A percentile compares a stretch with the other conserved stretches of the same genome.
Evolutionary conservation across 2,888 invertebrate genomes (phyloP).

Genomic region (Leptogaster cylindrica): DNA sequence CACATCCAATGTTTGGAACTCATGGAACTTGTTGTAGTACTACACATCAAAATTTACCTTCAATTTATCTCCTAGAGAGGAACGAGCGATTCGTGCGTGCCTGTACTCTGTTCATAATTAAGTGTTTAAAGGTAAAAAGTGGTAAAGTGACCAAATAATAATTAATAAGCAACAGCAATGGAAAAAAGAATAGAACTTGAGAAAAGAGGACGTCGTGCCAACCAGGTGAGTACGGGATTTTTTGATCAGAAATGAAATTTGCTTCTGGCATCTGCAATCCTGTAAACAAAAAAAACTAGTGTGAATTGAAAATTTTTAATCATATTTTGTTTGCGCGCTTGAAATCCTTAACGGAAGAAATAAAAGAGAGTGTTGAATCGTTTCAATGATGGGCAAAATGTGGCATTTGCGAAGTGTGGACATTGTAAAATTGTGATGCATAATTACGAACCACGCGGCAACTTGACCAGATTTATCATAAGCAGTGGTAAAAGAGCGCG

Average conservation of each 20-base stretch:
- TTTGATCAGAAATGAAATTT: slow-evolving; percentile 4
- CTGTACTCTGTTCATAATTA: slow-evolving; percentile 37
- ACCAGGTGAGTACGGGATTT: slow-evolving; percentile 74
- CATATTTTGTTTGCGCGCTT: not conserved
- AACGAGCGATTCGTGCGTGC: slow-evolving; percentile 38
- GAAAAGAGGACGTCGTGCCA: slow-evolving; percentile 87
- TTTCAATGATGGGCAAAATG: not conserved
- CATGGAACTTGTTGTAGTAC: too few species aligned
- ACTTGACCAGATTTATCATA: not conserved
- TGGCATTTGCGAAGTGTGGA: slow-evolving; percentile 1
- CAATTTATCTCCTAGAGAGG: too few species aligned
- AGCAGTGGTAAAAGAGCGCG: slow-evolving; percentile 34
- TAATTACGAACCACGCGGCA: slow-evolving; percentile 39
- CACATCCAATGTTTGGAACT: too few species aligned
- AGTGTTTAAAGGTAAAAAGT: slow-evolving; percentile 39
- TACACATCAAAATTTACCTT: too few species aligned
- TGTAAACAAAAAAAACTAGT: slow-evolving; percentile 38
- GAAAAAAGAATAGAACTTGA: slow-evolving; percentile 96
- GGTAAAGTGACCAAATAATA: slow-evolving; percentile 38
- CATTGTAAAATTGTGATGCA: not conserved
- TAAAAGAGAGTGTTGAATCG: not conserved
- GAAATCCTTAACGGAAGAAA: slow-evolving; percentile 25
- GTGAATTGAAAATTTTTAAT: slow-evolving; percentile 19
- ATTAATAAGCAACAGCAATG: slow-evolving; percentile 65
- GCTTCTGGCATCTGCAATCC: slow-evolving; percentile 27